Conservation (phyloP, 2,113 vertebrate species). For the Aldabrachelys gigantea region DNA sequence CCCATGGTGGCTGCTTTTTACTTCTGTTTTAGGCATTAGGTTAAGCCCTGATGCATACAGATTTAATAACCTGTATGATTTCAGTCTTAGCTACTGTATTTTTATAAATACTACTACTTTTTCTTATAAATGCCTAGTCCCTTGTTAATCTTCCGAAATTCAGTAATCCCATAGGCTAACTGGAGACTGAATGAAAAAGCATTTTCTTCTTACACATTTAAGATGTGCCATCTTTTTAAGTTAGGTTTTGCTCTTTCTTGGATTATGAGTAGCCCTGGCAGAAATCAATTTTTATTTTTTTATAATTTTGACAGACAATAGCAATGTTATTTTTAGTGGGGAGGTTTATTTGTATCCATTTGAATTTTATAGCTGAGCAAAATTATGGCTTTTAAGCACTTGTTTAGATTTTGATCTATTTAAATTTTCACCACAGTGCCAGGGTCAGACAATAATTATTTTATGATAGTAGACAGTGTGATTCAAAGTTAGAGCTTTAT, state of each 20-base stretch:
- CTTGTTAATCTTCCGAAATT: not conserved
- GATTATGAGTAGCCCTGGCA: not conserved
- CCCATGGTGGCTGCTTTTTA: not conserved
- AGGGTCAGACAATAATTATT: not conserved
- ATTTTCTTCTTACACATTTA: not conserved
- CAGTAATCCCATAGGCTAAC: rapidly evolving
- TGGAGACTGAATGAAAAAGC: rapidly evolving
- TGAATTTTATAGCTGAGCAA: not conserved
- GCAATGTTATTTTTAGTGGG: not conserved
- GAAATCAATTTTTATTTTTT: not conserved
- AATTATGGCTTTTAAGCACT: not conserved
- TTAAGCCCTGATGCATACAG: not conserved
- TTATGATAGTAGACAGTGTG: not conserved
- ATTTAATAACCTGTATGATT: not conserved
- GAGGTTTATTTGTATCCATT: not conserved
- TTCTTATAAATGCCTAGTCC: not conserved
- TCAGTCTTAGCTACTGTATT: not conserved
- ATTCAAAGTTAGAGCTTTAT: not conserved
- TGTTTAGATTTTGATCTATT: not conserved
- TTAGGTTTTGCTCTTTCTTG: not conserved
- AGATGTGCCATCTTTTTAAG: rapidly evolving
- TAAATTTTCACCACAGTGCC: not conserved
- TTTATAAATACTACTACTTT: not conserved
- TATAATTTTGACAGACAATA: not conserved
- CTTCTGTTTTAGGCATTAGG: not conserved